These are phyloP conservation scores for Shargacucullia verbasci DNA, from an alignment of 2,888 invertebrate genomes.

Conservation along the genomic window DNA sequence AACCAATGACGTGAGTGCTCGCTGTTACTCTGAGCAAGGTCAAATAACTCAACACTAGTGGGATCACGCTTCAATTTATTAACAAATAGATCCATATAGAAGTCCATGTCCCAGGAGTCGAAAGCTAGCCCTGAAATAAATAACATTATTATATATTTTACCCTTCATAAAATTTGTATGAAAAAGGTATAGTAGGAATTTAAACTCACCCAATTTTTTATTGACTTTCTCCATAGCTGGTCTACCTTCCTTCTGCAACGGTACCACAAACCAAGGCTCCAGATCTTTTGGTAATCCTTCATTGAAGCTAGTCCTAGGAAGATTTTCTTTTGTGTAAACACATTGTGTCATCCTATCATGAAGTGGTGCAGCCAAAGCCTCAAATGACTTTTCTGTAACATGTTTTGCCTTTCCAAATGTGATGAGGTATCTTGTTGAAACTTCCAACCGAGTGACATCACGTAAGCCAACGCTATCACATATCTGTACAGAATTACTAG, in stretches of 20 bases:
- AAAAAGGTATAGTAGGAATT: not conserved
- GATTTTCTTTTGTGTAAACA: slow-evolving; percentile 91
- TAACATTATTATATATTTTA: slow-evolving; percentile 6
- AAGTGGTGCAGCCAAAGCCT: slow-evolving; percentile 89
- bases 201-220: slow-evolving; percentile 90
- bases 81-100: slow-evolving; percentile 95
- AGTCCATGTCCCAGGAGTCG: slow-evolving; percentile 97
- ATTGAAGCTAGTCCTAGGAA: slow-evolving; percentile 91
- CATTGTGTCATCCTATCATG: slow-evolving; percentile 98
- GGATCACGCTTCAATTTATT: slow-evolving; percentile 96
- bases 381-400: slow-evolving; percentile 74
- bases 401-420: slow-evolving; percentile 78
- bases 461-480: slow-evolving; percentile 94
- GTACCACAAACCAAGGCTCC: slow-evolving; percentile 95
- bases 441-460: slow-evolving; percentile 94
- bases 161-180: not conserved
- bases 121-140: slow-evolving; percentile 93
- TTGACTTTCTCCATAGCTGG: slow-evolving; percentile 95
- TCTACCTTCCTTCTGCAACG: slow-evolving; percentile 93
- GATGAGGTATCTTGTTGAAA: slow-evolving; percentile 93
- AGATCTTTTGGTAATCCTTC: slow-evolving; percentile 90
- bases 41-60: slow-evolving; percentile 99
- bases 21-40: slow-evolving; percentile 99
- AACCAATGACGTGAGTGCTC: slow-evolving; percentile 99
- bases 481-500: slow-evolving; percentile 98